These are phyloP conservation scores for Luscinia megarhynchos DNA, from an alignment of 2,797 vertebrate genomes.

Conservation along the genomic window DNA sequence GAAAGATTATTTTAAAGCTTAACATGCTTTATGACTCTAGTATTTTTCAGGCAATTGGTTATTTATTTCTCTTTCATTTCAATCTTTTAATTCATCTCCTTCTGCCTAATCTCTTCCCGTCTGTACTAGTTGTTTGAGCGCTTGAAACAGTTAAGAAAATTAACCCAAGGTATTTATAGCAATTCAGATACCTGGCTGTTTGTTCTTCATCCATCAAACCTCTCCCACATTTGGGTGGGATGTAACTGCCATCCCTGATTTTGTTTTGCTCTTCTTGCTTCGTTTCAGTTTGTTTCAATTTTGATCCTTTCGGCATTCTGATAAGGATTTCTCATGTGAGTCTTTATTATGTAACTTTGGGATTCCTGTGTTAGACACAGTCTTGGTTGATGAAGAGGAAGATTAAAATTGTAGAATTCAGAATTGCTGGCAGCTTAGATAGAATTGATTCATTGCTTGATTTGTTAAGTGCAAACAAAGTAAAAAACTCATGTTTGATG, in stretches of 20 bases:
- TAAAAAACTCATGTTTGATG: not conserved
- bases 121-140: not conserved
- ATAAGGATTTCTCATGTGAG: not conserved
- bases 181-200: not conserved
- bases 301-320: not conserved
- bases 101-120: not conserved
- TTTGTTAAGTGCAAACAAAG: slow-evolving; percentile 32
- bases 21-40: not conserved
- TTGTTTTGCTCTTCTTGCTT: not conserved
- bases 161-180: not conserved
- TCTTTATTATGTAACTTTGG: not conserved
- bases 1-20: not conserved
- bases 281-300: not conserved
- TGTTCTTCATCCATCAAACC: not conserved
- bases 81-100: not conserved
- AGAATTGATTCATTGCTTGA: not conserved
- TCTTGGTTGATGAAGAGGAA: not conserved
- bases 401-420: not conserved
- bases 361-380: not conserved
- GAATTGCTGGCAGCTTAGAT: not conserved
- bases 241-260: not conserved
- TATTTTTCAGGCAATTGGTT: not conserved
- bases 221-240: not conserved
- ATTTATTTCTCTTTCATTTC: not conserved
- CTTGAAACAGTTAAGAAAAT: not conserved